phyloP scores from a whole-genome alignment of 2,797 vertebrate genomes.

The Channallabes apus region DNA sequence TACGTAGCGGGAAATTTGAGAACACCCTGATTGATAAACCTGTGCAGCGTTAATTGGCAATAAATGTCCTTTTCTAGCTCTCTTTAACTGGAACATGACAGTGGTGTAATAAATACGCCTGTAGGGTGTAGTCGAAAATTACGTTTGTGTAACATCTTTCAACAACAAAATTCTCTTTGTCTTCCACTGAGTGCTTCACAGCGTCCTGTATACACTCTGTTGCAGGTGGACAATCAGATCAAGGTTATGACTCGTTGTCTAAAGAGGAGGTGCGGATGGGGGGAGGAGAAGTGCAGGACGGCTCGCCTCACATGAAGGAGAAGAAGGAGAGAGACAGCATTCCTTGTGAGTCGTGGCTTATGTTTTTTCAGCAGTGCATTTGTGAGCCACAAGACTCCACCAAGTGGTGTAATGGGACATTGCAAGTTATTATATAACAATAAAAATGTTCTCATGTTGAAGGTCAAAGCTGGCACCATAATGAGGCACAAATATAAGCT shows the following conservation, averaged over 20 bases:
- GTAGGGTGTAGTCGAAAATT: neutral
- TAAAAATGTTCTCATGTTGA: neutral
- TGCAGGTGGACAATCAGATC: slow-evolving; percentile 88
- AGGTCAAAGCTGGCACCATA: slow-evolving; percentile 6
- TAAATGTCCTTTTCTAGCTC: neutral
- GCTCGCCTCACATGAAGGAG: slow-evolving; percentile 74
- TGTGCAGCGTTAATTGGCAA: neutral
- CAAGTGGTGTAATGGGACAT: slow-evolving; percentile 27
- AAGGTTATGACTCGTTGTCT: slow-evolving; percentile 86
- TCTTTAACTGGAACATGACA: neutral
- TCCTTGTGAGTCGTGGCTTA: slow-evolving; percentile 76
- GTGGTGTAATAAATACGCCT: neutral
- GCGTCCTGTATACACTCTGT: slow-evolving; percentile 26
- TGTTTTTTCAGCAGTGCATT: slow-evolving; percentile 34
- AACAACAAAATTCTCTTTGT: neutral
- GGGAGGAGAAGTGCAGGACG: slow-evolving; percentile 72
- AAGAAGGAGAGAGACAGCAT: slow-evolving; percentile 81
- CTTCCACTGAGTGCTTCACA: neutral
- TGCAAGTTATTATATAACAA: slow-evolving; percentile 23
- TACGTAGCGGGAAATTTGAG: neutral
- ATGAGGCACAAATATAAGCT: neutral
- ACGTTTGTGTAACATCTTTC: neutral
- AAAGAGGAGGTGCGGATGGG: slow-evolving; percentile 89
- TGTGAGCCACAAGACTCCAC: slow-evolving; percentile 16
- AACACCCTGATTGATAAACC: neutral